A percentile compares a stretch with the other conserved stretches of the same genome.
phyloP scores from a whole-genome alignment of 2,797 vertebrate species.

The Columba guinea region DNA sequence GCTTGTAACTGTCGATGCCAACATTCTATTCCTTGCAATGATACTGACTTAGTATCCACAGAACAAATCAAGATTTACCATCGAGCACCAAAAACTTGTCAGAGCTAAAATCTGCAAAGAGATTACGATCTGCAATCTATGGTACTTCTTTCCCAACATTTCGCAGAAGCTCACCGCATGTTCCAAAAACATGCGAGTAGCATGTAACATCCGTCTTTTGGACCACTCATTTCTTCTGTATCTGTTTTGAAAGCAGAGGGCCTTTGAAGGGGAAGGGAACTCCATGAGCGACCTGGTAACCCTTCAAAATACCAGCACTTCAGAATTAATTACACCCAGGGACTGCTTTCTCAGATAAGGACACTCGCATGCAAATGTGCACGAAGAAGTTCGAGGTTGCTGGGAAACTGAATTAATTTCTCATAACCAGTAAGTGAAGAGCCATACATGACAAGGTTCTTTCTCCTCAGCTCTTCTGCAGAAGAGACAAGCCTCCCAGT shows the following conservation, averaged over 20 bases:
- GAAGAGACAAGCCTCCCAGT: neutral
- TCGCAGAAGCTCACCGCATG: neutral
- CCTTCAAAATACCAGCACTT: neutral
- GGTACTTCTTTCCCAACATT: neutral
- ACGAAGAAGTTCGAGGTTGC: neutral
- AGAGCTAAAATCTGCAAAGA: neutral
- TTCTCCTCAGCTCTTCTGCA: neutral
- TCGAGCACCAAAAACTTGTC: neutral
- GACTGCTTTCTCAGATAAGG: neutral
- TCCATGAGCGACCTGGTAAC: fast-evolving
- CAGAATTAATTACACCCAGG: neutral
- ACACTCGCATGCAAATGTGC: neutral
- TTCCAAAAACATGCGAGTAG: neutral
- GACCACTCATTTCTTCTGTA: neutral
- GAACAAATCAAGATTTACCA: neutral
- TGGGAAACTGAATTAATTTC: neutral
- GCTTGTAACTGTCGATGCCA: neutral
- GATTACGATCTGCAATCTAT: neutral
- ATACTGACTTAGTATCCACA: neutral
- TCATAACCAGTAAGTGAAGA: neutral
- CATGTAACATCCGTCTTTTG: neutral
- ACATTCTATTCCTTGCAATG: neutral
- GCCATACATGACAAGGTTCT: neutral
- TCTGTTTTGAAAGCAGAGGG: neutral
- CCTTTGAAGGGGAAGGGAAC: neutral